phyloP scores from a whole-genome alignment of 2,888 invertebrate genomes.

The Drosophila macrospina region DNA sequence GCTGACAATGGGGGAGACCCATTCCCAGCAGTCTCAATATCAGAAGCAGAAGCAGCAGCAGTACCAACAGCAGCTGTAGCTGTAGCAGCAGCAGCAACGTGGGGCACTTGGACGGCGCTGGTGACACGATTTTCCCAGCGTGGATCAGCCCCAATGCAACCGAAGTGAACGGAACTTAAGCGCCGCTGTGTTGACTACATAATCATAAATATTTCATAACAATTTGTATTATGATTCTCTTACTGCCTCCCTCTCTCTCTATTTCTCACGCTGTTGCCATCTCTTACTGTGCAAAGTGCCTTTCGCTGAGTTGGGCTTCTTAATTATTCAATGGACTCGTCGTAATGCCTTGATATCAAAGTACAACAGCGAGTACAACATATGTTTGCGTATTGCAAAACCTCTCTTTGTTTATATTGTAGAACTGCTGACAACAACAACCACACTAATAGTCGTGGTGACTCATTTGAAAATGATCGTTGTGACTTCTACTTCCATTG shows the following conservation, averaged over 20 bases:
- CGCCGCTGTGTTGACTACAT: slow-evolving; percentile 46
- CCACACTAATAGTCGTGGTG: slow-evolving; percentile 36
- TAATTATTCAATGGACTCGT: slow-evolving; percentile 68
- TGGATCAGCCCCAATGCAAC: slow-evolving; percentile 13
- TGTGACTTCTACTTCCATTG: slow-evolving; percentile 20
- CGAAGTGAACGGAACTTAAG: slow-evolving; percentile 9
- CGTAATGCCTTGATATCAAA: slow-evolving; percentile 46
- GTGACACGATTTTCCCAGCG: slow-evolving; percentile 49
- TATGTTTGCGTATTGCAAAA: slow-evolving; percentile 66
- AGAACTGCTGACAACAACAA: slow-evolving; percentile 61
- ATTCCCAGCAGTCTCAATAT: background rate
- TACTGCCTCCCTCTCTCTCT: background rate
- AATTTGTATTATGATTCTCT: slow-evolving; percentile 26
- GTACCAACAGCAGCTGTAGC: background rate
- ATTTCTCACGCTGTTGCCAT: background rate
- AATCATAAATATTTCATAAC: slow-evolving; percentile 75
- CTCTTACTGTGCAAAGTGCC: slow-evolving; percentile 23
- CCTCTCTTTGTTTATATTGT: slow-evolving; percentile 44
- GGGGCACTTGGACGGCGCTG: slow-evolving; percentile 37
- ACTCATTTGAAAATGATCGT: slow-evolving; percentile 59
- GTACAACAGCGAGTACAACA: slow-evolving; percentile 32
- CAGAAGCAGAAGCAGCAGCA: too few relatives aligned
- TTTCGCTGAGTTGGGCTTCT: slow-evolving; percentile 58
- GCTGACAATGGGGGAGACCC: slow-evolving; percentile 10
- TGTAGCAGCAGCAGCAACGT: background rate